phyloP scores from a whole-genome alignment of 2,888 invertebrate species.

The Alsophila aescularia region DNA sequence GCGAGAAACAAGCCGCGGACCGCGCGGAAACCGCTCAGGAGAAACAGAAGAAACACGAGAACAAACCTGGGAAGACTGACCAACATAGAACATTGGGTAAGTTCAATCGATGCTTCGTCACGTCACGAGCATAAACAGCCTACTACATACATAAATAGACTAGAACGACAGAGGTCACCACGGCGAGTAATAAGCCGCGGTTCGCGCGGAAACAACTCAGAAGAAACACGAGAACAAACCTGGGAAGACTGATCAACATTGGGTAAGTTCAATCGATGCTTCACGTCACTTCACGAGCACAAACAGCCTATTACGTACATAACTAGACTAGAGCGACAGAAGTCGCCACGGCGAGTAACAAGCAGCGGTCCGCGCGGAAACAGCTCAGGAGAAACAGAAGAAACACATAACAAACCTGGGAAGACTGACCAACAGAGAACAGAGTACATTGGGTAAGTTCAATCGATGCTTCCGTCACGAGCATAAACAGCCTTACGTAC shows the following conservation, averaged over 20 bases:
- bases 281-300: constrained; percentile 37
- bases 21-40: constrained; percentile 69
- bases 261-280: too few relatives aligned
- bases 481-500: constrained; percentile 89
- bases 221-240: constrained; percentile 86
- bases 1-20: constrained; percentile 71
- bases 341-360: constrained; percentile 87
- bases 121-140: too few relatives aligned
- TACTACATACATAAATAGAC: constrained; percentile 44
- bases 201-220: too few relatives aligned
- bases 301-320: constrained; percentile 44
- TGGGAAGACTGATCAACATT: constrained; percentile 89
- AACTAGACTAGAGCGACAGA: constrained; percentile 60
- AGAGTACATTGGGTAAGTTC: too few relatives aligned
- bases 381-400: too few relatives aligned
- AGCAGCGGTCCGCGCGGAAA: too few relatives aligned
- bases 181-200: constrained; percentile 75
- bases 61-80: constrained; percentile 90
- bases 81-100: constrained; percentile 88
- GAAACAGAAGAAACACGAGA: constrained; percentile 79
- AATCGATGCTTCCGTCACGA: too few relatives aligned
- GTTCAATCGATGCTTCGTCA: too few relatives aligned
- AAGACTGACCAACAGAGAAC: too few relatives aligned
- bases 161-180: constrained; percentile 86
- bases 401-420: constrained; percentile 88